Base-by-base conservation (phyloP, 2,113 vertebrate species). In the Gasterosteus aculeatus region DNA sequence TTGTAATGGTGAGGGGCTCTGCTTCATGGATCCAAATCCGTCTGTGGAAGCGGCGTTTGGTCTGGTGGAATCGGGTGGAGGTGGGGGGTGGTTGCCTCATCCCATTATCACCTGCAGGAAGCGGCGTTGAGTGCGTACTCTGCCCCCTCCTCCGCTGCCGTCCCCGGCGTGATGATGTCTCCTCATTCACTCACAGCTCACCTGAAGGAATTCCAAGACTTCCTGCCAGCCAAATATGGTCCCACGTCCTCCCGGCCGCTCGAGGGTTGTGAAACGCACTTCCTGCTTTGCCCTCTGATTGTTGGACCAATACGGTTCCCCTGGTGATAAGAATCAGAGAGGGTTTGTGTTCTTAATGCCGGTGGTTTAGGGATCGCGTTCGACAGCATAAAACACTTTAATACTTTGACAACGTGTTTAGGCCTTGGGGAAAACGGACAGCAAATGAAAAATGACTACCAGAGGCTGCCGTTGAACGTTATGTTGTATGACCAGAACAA, bases 161-260 rank as follows among this genome's bases (percentile, higher is more conserved):
- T 39, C n/a, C 42, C 7, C 38, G 9, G 0, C 18, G 10, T 19
- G 51, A 41, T 86, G 86, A 88, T 41, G 78, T 91, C 87, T 91
- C 66, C 49, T 44, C 10, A 26, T 65, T 59, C 61, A 9, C 68
- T 81, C 78, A 68, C 79, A 75, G 72, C 77, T 73, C 78, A 86
- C 49, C 69, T 84, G 76, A 84, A 92, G 87, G 88, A 90, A 93
- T 93, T 89, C 82, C 89, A 87, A 73, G 79, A 90, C 89, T 93
- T 94, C 92, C 93, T 89, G 11, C 5, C 10, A 31, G 4, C 93
- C 93, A 94, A 89, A 92, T 93, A 92, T 92, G 92, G 93, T 66
- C 67, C 66, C 5, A 22, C 39, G 66, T 92, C 91, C 91, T 77
- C 62, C 1, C 70, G 70, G 47, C 14, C 11, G 51, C 49, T 2